Conservation (phyloP, 2,797 vertebrate species). For the Enteromius trimaculatus region DNA sequence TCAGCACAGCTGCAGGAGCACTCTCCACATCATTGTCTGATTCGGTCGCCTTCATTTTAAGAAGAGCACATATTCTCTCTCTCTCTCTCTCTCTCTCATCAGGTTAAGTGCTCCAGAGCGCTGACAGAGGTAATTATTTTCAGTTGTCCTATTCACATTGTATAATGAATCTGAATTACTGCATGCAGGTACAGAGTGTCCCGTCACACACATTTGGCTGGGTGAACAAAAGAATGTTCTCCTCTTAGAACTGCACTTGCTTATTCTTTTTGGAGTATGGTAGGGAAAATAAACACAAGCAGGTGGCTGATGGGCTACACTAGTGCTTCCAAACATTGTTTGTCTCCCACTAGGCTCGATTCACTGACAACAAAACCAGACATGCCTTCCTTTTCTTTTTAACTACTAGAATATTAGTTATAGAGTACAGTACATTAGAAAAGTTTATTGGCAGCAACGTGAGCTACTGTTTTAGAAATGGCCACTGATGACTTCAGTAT, state of each 20-base stretch:
- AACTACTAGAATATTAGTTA: not conserved
- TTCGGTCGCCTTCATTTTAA: constrained; percentile 56
- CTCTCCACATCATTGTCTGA: constrained; percentile 38
- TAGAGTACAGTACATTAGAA: not conserved
- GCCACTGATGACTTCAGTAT: no score
- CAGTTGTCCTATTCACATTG: constrained; percentile 63
- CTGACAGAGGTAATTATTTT: constrained; percentile 67
- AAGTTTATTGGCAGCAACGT: not conserved
- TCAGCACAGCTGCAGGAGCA: constrained; percentile 23
- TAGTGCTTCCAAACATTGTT: not conserved
- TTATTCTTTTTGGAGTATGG: not conserved
- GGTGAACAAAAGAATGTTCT: constrained; percentile 19
- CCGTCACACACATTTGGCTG: constrained; percentile 57
- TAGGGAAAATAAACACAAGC: not conserved
- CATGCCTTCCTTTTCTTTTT: not conserved
- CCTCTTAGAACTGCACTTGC: not conserved
- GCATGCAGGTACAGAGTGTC: constrained; percentile 70
- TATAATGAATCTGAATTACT: constrained; percentile 74
- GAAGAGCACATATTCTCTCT: constrained; percentile 22
- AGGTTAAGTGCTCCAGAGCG: constrained; percentile 73
- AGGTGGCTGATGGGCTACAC: not conserved
- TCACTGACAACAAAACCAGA: not conserved
- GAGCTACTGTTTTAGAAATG: not conserved
- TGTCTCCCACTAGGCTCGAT: not conserved
- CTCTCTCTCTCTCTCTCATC: constrained; percentile 58